phyloP scores from a whole-genome alignment of 2,797 vertebrate species.

The Capromys pilorides region DNA sequence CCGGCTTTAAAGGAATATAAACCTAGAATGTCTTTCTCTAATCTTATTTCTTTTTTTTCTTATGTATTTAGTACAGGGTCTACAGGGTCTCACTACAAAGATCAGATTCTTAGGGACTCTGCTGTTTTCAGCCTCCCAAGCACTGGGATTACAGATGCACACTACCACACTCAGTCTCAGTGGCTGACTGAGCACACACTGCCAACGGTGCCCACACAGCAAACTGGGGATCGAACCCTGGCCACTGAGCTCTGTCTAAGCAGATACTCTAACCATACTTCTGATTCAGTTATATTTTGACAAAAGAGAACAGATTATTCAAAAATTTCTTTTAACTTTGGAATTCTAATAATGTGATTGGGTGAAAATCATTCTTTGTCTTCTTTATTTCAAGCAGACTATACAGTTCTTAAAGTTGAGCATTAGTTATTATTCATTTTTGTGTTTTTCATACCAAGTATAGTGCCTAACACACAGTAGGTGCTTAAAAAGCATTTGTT shows the following conservation, averaged over 20 bases:
- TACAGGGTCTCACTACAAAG: no score
- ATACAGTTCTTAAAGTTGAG: neutral
- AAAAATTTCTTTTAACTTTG: neutral
- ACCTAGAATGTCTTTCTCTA: neutral
- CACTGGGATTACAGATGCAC: no score
- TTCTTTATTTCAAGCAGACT: constrained; percentile 24
- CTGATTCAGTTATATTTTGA: constrained; percentile 17
- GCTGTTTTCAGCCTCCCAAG: no score
- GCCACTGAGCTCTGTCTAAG: no score
- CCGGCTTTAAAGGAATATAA: neutral
- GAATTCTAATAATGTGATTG: constrained; percentile 30
- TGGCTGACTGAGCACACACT: no score
- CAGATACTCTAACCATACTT: neutral
- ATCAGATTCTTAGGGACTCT: no score
- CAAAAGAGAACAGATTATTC: constrained; percentile 12
- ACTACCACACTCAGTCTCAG: no score
- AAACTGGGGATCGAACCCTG: no score
- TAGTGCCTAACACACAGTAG: neutral
- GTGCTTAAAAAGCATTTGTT: neutral
- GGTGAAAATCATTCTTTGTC: neutral
- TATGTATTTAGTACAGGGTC: no score
- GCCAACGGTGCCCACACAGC: no score
- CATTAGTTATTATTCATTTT: neutral
- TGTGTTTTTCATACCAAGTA: neutral
- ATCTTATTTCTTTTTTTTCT: neutral